phyloP scores from a whole-genome alignment of 1,140 invertebrate species.

The Oppia nitens region DNA sequence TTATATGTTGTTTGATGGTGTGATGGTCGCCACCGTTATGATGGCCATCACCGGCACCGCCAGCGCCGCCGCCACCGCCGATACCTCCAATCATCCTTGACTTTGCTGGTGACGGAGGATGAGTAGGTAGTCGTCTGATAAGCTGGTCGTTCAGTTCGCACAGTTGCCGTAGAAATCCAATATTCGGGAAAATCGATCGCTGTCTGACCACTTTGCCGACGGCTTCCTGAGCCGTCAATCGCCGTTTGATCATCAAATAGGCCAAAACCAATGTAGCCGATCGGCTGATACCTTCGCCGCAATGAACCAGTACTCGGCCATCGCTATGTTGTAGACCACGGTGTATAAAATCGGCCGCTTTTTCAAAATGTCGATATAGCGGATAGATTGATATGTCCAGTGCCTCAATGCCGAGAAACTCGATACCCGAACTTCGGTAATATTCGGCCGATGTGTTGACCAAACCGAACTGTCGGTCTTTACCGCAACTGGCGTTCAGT shows the following conservation, averaged over 20 bases:
- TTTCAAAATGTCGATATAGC: constrained; percentile 17
- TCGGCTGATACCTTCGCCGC: constrained; percentile 59
- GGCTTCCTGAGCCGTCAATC: constrained; percentile 55
- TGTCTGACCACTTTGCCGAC: constrained; percentile 31
- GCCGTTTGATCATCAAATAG: constrained; percentile 34
- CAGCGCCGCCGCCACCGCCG: too few species aligned
- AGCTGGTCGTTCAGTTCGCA: constrained; percentile 5
- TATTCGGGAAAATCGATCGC: constrained; percentile 47
- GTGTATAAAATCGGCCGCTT: constrained; percentile 19
- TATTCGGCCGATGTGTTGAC: constrained; percentile 37
- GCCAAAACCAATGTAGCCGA: constrained; percentile 54
- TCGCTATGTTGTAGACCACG: constrained; percentile 5
- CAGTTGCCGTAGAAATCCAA: constrained; percentile 58
- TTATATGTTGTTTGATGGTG: too few species aligned
- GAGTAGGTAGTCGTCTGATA: too few species aligned
- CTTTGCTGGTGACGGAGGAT: too few species aligned
- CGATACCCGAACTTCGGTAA: constrained; percentile 17
- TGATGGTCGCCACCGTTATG: too few species aligned
- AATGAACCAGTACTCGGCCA: constrained; percentile 62
- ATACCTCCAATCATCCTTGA: too few species aligned
- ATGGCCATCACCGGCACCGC: too few species aligned
- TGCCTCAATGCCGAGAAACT: constrained; percentile 19
- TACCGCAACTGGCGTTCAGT: constrained; percentile 30
- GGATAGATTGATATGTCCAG: constrained; percentile 15
- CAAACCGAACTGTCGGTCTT: constrained; percentile 7